Base-by-base conservation (phyloP, 2,797 vertebrate genomes). In the Hybognathus amarus region DNA sequence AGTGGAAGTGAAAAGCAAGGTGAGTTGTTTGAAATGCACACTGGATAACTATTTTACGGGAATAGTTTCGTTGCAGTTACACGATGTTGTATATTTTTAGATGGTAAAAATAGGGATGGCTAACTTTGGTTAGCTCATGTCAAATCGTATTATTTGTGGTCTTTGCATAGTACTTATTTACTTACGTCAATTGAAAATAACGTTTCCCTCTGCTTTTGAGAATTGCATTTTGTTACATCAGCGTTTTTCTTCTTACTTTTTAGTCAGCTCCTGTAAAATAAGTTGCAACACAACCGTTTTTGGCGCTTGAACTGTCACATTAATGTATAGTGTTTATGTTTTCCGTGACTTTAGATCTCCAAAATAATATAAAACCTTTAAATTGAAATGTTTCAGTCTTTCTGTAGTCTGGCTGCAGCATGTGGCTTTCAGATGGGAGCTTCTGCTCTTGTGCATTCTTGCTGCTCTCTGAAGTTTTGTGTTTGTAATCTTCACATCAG, bases 1-100 rank as follows among this genome's bases (percentile, higher is more conserved):
- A 0, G 97, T 99, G 92, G 97, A 99, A 93, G 97, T 99, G 77
- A 99, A 99, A 90, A 98, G 97, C 93, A 99, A 98, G 97, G 97
- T 98, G 92, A 96, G 96, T 33, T 73, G 27, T 11, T 33, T 18
- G 15, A 71, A 38, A 68, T 47, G 66, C 42, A 27, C n/a, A 13
- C 24, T 10, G 9, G 30, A 1, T 9, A 71, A 59, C 64, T 56
- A 10, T 75, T 52, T 38, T 6, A 20, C 13, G 15, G 22, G 11
- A 67, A 22, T 52, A 12, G 30, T 36, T 66, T 82, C 11, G 12
- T 71, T 63, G 79, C 56, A 40, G 61, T 54, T 76, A 54, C 40
- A 22, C 42, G 71, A 42, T 56, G 36, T 45, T 76, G 36, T 30
- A 4, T 61, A 50, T 40, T 45, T 66, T 42, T 68, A 9, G 6